phyloP scores from a whole-genome alignment of 2,113 vertebrate genomes.

The Ovibos moschatus region DNA sequence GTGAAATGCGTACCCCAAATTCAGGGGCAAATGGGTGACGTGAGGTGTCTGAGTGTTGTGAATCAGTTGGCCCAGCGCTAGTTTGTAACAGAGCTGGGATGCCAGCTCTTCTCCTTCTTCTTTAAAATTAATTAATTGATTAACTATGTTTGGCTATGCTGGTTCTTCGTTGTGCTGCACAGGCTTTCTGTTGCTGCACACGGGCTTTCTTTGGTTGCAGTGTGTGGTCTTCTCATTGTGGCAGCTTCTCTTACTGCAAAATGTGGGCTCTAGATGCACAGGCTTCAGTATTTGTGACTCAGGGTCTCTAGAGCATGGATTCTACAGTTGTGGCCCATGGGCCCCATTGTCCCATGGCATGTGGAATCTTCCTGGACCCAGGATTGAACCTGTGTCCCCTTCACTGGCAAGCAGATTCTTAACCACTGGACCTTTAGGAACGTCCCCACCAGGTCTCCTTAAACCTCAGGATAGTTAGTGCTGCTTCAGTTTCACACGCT shows the following conservation, averaged over 20 bases:
- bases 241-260: not conserved
- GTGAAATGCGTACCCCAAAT: not conserved
- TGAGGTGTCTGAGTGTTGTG: rapidly evolving
- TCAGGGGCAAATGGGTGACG: not conserved
- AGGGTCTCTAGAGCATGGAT: not conserved
- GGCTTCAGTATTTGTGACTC: not conserved
- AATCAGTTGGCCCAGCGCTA: not conserved
- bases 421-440: not conserved
- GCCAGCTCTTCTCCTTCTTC: not conserved
- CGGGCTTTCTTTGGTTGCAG: not conserved
- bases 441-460: not conserved
- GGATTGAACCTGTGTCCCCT: not conserved
- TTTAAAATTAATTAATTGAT: not conserved
- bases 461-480: not conserved
- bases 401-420: not conserved
- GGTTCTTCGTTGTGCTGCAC: not conserved
- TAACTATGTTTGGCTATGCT: not conserved
- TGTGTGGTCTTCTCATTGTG: not conserved
- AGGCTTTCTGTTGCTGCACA: not conserved
- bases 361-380: not conserved
- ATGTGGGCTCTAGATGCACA: not conserved
- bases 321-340: not conserved
- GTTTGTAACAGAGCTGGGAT: not conserved
- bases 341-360: not conserved
- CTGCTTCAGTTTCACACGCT: not conserved